A percentile compares a stretch with the other conserved stretches of the same genome.
These are phyloP conservation scores for Apotomis capreana DNA, from an alignment of 2,888 invertebrate species.

Conservation along the genomic window DNA sequence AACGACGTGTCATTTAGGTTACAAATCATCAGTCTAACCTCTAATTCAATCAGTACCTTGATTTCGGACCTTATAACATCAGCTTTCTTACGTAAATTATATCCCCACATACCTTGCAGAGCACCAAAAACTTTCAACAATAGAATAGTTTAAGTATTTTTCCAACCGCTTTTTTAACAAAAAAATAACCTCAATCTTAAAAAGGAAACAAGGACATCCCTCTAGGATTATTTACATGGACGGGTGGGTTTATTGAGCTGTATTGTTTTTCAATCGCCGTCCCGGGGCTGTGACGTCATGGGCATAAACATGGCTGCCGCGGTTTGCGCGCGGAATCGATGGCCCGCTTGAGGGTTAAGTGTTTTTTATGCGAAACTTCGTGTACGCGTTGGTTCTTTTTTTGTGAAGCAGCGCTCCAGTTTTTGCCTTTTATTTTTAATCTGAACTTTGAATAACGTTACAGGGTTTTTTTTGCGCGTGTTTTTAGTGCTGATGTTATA, in stretches of 20 bases:
- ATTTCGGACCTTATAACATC: too few relatives aligned
- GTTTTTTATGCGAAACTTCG: slow-evolving; percentile 42
- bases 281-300: slow-evolving; percentile 50
- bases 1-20: too few relatives aligned
- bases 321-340: slow-evolving; percentile 46
- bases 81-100: too few relatives aligned
- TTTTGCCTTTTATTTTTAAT: slow-evolving; percentile 24
- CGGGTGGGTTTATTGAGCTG: slow-evolving; percentile 44
- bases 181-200: neutral
- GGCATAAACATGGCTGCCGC: slow-evolving; percentile 48
- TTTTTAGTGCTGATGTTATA: too few relatives aligned
- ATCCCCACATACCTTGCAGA: too few relatives aligned
- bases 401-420: slow-evolving; percentile 9
- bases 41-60: too few relatives aligned
- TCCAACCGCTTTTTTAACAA: neutral
- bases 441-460: slow-evolving; percentile 17
- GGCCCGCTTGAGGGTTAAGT: slow-evolving; percentile 42
- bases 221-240: slow-evolving; percentile 46
- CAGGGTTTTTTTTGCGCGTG: neutral
- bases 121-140: too few relatives aligned
- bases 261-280: slow-evolving; percentile 52
- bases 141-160: neutral
- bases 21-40: too few relatives aligned
- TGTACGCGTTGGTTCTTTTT: slow-evolving; percentile 21
- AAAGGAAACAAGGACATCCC: slow-evolving; percentile 7